phyloP scores from a whole-genome alignment of 1,140 invertebrate genomes.

The Drosophila busckii region DNA sequence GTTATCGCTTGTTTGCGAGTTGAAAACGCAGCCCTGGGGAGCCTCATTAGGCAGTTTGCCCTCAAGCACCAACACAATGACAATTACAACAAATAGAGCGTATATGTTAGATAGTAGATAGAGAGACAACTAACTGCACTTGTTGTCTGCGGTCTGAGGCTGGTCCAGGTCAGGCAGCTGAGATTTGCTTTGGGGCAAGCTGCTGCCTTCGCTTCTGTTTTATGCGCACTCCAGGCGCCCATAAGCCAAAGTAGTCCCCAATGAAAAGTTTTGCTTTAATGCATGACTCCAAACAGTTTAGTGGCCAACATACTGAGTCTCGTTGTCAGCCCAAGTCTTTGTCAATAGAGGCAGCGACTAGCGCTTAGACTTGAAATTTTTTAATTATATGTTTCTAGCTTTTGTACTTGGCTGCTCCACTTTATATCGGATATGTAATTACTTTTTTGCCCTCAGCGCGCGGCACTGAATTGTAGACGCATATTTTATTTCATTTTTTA shows the following conservation, averaged over 20 bases:
- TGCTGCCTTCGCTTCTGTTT: slow-evolving; percentile 55
- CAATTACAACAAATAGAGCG: slow-evolving; percentile 4
- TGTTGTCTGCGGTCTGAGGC: background rate
- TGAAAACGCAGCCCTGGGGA: slow-evolving; percentile 41
- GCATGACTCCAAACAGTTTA: slow-evolving; percentile 19
- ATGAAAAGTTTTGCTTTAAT: slow-evolving; percentile 63
- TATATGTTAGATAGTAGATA: slow-evolving; percentile 29
- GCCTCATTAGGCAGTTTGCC: slow-evolving; percentile 14
- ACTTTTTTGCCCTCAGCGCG: slow-evolving; percentile 45
- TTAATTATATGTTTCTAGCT: slow-evolving; percentile 55
- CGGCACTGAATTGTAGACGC: slow-evolving; percentile 37
- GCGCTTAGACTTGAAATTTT: slow-evolving; percentile 43
- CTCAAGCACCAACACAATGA: background rate
- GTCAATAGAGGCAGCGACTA: slow-evolving; percentile 29
- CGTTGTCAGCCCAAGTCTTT: slow-evolving; percentile 13
- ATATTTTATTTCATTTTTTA: slow-evolving; percentile 77
- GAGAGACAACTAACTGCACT: slow-evolving; percentile 30
- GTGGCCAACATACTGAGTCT: slow-evolving; percentile 13
- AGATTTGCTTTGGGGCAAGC: slow-evolving; percentile 35
- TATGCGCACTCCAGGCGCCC: slow-evolving; percentile 66
- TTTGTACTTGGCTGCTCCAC: slow-evolving; percentile 50
- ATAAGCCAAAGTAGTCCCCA: slow-evolving; percentile 68
- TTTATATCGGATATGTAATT: slow-evolving; percentile 75
- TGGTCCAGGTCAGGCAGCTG: background rate
- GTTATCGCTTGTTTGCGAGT: slow-evolving; percentile 33